phyloP scores from a whole-genome alignment of 2,797 vertebrate species.

The Poeciliopsis presidionis region DNA sequence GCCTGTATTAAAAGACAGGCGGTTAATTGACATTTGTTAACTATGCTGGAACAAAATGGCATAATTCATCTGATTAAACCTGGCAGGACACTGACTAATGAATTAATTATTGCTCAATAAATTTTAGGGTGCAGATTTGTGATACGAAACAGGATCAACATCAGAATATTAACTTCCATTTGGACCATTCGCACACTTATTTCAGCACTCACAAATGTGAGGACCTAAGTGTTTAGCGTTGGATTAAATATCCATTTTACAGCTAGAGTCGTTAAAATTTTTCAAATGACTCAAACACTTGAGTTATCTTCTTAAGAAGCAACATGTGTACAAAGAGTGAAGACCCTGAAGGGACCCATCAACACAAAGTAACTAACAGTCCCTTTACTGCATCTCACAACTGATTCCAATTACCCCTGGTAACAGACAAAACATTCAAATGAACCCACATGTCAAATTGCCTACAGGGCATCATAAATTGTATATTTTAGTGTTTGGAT shows the following conservation, averaged over 20 bases:
- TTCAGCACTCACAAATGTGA: slow-evolving; percentile 1
- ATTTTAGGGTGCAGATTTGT: not conserved
- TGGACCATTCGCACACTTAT: not conserved
- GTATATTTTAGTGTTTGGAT: not conserved
- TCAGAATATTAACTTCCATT: not conserved
- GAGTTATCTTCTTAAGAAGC: not conserved
- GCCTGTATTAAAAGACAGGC: slow-evolving; percentile 10
- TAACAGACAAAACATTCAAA: not conserved
- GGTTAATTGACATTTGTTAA: slow-evolving; percentile 9
- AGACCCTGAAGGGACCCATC: not conserved
- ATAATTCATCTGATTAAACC: slow-evolving; percentile 10
- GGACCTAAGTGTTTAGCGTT: not conserved
- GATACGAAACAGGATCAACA: not conserved
- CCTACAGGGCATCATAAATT: not conserved
- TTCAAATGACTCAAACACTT: not conserved
- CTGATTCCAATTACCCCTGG: not conserved
- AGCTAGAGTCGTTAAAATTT: not conserved
- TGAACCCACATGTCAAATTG: not conserved
- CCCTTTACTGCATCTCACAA: not conserved
- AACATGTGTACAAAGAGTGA: not conserved
- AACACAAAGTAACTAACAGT: not conserved
- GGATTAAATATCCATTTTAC: not conserved
- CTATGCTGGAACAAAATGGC: not conserved
- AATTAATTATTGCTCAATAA: not conserved
- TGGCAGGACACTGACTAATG: not conserved